These are phyloP conservation scores for Natator depressus DNA, from an alignment of 2,113 vertebrate species.

Conservation along the genomic window DNA sequence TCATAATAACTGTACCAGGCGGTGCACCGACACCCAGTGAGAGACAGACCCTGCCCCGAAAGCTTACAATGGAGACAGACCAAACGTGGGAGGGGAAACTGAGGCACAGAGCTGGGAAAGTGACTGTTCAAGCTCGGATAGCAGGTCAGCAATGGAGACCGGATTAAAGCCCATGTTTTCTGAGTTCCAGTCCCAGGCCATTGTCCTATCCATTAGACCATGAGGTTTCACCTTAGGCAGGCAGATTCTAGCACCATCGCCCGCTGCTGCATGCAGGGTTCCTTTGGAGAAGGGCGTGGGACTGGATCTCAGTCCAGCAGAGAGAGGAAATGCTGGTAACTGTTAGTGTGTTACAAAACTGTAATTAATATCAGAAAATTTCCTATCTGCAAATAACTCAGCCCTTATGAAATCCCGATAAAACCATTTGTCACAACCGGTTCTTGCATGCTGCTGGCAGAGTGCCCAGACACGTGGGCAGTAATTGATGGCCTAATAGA, in stretches of 20 bases:
- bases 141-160: background rate
- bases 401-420: slow-evolving; percentile 66
- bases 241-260: too few relatives aligned
- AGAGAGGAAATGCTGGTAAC: background rate
- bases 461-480: slow-evolving; percentile 10
- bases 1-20: background rate
- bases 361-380: slow-evolving; percentile 72
- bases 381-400: slow-evolving; percentile 69
- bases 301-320: background rate
- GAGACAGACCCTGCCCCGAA: background rate
- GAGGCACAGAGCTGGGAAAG: background rate
- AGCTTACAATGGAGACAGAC: background rate
- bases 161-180: background rate
- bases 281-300: background rate
- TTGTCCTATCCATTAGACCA: background rate
- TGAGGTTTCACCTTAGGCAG: too few relatives aligned
- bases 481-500: slow-evolving; percentile 75
- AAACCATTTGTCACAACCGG: slow-evolving; percentile 73
- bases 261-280: background rate
- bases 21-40: background rate
- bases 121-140: background rate
- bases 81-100: background rate
- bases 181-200: background rate
- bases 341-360: slow-evolving; percentile 36
- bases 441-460: slow-evolving; percentile 67